Percentiles rank a stretch among this genome's conserved stretches.
phyloP scores from a whole-genome alignment of 2,113 vertebrate species.

The Australoheros scitulus region DNA sequence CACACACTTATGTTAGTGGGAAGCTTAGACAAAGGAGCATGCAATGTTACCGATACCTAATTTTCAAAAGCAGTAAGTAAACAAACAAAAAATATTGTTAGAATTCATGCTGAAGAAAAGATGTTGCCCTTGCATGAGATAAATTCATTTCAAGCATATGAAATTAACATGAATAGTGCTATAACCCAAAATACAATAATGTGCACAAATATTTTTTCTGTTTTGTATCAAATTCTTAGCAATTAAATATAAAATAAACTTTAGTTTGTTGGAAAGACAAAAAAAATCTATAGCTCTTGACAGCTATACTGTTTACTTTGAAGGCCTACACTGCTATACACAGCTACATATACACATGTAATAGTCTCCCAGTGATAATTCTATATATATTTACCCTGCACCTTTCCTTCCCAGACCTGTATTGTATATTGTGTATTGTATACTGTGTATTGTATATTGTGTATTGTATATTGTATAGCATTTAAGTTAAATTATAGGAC shows the following conservation, averaged over 20 bases:
- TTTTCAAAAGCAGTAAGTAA: neutral
- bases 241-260: neutral
- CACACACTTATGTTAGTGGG: constrained; percentile 3
- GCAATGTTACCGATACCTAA: neutral
- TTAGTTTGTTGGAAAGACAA: neutral
- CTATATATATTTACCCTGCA: no score
- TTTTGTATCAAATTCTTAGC: neutral
- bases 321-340: neutral
- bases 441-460: no score
- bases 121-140: neutral
- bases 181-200: neutral
- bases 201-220: neutral
- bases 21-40: neutral
- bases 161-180: neutral
- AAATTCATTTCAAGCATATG: neutral
- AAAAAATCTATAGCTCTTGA: neutral
- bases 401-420: no score
- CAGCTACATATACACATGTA: neutral
- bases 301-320: neutral
- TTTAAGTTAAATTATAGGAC: no score
- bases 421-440: no score
- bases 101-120: neutral
- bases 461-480: no score
- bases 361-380: neutral
- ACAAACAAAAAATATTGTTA: neutral